Percentiles rank a stretch among this genome's conserved stretches.
These are phyloP conservation scores for Caloenas nicobarica DNA, from an alignment of 2,113 vertebrate genomes.

Conservation along the genomic window DNA sequence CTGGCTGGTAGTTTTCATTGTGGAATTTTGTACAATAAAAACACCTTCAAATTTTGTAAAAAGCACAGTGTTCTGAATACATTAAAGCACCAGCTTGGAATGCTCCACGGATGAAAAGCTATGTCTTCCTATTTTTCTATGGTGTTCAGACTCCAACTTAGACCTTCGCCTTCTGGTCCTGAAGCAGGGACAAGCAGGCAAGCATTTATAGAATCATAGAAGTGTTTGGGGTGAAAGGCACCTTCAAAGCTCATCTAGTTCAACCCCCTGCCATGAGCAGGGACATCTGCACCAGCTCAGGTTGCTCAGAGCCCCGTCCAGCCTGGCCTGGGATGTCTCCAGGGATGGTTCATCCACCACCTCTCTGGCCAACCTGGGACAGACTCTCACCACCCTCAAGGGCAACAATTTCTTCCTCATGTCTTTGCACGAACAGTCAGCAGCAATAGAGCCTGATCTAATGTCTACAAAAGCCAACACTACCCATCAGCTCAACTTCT, in stretches of 20 bases:
- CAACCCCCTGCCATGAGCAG: too few species aligned
- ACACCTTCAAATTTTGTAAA: constrained; percentile 31
- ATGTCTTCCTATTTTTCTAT: neutral
- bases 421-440: neutral
- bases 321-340: too few species aligned
- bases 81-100: constrained; percentile 45
- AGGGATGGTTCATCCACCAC: too few species aligned
- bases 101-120: neutral
- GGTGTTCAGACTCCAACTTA: neutral
- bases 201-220: too few species aligned
- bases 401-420: too few species aligned
- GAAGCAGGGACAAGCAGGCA: neutral
- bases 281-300: too few species aligned
- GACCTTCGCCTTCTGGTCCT: neutral
- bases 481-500: neutral
- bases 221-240: too few species aligned
- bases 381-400: too few species aligned
- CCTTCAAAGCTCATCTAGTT: too few species aligned
- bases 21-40: constrained; percentile 58
- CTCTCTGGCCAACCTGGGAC: too few species aligned
- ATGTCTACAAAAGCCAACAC: accelerated
- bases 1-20: neutral
- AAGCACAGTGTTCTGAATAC: neutral
- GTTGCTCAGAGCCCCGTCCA: too few species aligned
- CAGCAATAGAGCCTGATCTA: neutral